Evolutionary conservation across 2,113 vertebrate genomes (phyloP), one percentile per base, ranked within the genome.

Genomic region (Alexandromys fortis): DNA sequence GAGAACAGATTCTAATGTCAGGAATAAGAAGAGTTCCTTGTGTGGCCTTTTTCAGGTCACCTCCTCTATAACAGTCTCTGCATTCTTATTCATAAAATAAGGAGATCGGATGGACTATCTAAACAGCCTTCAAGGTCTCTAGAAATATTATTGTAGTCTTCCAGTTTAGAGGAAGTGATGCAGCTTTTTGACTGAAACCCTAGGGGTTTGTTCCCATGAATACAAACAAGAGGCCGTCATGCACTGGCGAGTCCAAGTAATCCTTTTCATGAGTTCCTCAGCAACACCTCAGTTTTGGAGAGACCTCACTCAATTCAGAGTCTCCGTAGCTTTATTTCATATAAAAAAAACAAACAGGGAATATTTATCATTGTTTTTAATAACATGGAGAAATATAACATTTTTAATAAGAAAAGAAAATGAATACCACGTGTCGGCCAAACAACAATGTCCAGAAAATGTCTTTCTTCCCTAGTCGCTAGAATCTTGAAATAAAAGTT

Each of bases 1-100:
- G 33, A 89, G n/a, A 93, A 14, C 21, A 65, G 58, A 65, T 45
- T 88, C 38, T 93, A 38, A 16, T n/a, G 16, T n/a, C 55, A 68
- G 49, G 5, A 88, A 22, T 49, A 68, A 58, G 55, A 79, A n/a
- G 30, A 86, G 33, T 4, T 42, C 10, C 33, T 26, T 65, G 14
- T 0, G 2, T 33, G n/a, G 33, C 24, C 8, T 85, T 63, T 42
- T 61, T 8, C 5, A 65, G 55, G 49, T 38, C n/a, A 73, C 7
- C 4, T 47, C 33, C 8, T 70, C 68, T 77, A 70, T 2, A 42
- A 35, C 58, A 38, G 49, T 28, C 16, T 86, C 22, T 4, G 2
- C 63, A 75, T 97, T 76, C 61, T 91, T 82, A 55, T 82, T 26
- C 38, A 7, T 92, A 61, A 68, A 38, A 78, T 72, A 86, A 95